A percentile compares a stretch with the other conserved stretches of the same genome.
These are phyloP conservation scores for Campopleginae sp. DNA, from an alignment of 2,888 invertebrate species.

Conservation along the genomic window DNA sequence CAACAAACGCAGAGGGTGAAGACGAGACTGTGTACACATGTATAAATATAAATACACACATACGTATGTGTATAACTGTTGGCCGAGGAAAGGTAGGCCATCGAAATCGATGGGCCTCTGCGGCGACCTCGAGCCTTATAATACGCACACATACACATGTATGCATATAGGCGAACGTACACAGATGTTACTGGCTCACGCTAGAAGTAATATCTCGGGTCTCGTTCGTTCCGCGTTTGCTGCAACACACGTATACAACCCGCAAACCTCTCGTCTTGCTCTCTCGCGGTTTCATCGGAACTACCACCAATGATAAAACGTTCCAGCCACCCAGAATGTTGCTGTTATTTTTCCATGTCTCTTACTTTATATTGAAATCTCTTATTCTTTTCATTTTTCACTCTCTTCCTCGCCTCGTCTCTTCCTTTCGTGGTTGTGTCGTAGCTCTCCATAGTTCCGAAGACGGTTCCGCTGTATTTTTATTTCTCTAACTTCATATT, in stretches of 20 bases:
- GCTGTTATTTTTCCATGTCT: conserved; percentile 30
- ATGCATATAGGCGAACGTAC: neutral
- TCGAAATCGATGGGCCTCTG: conserved; percentile 75
- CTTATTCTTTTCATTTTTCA: neutral
- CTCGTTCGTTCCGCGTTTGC: conserved; percentile 57
- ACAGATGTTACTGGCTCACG: conserved; percentile 39
- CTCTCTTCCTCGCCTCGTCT: neutral
- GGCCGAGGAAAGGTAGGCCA: conserved; percentile 72
- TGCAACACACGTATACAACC: conserved; percentile 50
- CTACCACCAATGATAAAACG: conserved; percentile 61
- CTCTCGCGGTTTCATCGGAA: conserved; percentile 51
- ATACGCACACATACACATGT: conserved; percentile 25
- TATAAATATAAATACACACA: neutral
- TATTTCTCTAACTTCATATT: neutral
- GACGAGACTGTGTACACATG: conserved; percentile 24
- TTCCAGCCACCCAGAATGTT: conserved; percentile 25
- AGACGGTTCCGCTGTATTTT: neutral
- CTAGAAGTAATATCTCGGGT: conserved; percentile 62
- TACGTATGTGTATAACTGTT: conserved; percentile 59
- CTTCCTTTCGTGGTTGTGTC: neutral
- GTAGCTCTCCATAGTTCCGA: neutral
- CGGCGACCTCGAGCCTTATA: conserved; percentile 66
- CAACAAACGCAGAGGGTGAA: conserved; percentile 44
- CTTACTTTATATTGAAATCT: conserved; percentile 18
- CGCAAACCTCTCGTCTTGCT: conserved; percentile 21